Base-by-base conservation (phyloP, 2,797 vertebrate genomes). In the Acrossocheilus fasciatus region DNA sequence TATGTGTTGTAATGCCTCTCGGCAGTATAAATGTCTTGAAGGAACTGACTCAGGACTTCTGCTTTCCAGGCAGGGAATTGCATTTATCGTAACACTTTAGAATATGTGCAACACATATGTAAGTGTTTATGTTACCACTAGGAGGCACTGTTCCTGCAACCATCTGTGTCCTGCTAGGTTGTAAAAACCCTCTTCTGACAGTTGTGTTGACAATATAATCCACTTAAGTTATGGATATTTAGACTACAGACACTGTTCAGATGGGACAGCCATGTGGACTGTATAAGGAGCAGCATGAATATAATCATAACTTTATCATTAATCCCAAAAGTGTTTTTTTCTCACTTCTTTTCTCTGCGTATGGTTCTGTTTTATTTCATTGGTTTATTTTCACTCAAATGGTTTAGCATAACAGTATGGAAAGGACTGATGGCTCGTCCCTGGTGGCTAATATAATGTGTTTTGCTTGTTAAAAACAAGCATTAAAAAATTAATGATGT, bases 181-280 rank as follows among this genome's bases (percentile, higher is more conserved):
- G n/a, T 68, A 85, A 62, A 89, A 88, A 82, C 84, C 74, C 79
- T 84, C 45, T 64, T 82, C 73, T 85, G 83, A 81, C 85, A 86
- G 75, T 86, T 88, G 82, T 89, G 90, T 88, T 88, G 88, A 89
- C 87, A 90, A 90, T 85, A 89, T 89, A 90, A 90, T 89, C 85
- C 79, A 83, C 66, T 86, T 82, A 83, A 89, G 47, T 89, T 90
- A 86, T 89, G 83, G 80, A 83, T 90, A 90, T 91, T 89, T 85
- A 89, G 79, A 88, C 84, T 83, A 79, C 87, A 87, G 83, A 87
- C 83, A 79, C 66, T 88, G 78, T 79, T 88, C 85, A 84, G 78
- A 82, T 84, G 72, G 83, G 83, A 87, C 82, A 87, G 62, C 85
- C 77, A 82, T 88, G 80, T 62, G 82, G 73, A 85, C 77, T 76